These are phyloP conservation scores for Myopa testacea DNA, from an alignment of 2,888 invertebrate genomes.

Conservation along the genomic window DNA sequence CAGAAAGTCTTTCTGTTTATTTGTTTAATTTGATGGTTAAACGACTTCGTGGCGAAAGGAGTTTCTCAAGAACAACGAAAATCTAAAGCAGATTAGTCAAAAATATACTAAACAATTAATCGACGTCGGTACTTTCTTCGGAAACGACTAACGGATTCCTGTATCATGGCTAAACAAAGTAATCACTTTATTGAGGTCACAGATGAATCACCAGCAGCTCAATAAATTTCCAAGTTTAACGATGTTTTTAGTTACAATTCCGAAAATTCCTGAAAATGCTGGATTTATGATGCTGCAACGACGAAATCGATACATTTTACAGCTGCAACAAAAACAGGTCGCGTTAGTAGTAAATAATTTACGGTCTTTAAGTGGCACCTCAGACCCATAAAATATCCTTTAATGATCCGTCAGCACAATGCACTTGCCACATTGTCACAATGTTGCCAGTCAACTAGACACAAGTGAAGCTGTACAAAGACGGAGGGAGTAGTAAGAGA, in stretches of 20 bases:
- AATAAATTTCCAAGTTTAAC: not conserved
- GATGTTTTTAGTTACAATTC: not conserved
- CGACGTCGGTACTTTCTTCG: too few species aligned
- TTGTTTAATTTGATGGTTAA: too few species aligned
- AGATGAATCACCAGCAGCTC: not conserved
- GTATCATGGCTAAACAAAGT: too few species aligned
- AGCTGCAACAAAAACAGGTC: constrained; percentile 27
- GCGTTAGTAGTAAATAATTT: constrained; percentile 29
- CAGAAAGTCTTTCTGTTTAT: too few species aligned
- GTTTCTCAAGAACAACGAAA: too few species aligned
- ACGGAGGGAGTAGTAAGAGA: not conserved
- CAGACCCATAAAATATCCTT: constrained; percentile 12
- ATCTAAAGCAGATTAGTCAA: too few species aligned
- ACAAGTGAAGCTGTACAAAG: not conserved
- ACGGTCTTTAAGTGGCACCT: constrained; percentile 16
- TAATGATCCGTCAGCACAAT: constrained; percentile 10
- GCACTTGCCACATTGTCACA: not conserved
- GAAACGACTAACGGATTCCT: too few species aligned
- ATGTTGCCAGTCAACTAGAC: not conserved
- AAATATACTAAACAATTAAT: too few species aligned
- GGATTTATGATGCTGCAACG: constrained; percentile 19
- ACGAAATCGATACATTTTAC: constrained; percentile 13
- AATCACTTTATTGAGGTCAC: too few species aligned
- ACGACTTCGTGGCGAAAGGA: too few species aligned
- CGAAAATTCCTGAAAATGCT: constrained; percentile 4